Evolutionary conservation across 2,888 invertebrate genomes (phyloP), one percentile per base, ranked within the genome.

Genomic region (Nemurella pictetii): DNA sequence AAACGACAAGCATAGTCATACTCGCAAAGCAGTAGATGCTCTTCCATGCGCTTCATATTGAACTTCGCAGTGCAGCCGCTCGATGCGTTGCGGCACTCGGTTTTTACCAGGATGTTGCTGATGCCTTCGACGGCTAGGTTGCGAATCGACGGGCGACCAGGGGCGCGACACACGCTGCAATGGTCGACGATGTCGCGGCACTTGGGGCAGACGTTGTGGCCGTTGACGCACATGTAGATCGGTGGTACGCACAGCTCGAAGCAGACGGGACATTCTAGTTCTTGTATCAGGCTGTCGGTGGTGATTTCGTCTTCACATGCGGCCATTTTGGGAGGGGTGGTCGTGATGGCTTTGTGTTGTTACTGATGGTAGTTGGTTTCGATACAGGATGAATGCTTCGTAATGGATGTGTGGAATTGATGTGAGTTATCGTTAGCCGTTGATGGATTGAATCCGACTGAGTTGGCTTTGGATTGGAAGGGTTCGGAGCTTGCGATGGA

Each of bases 191-290:
- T 27, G 12, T 12, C 78, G 78, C 78, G 78, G 20, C 78, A 78
- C 78, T 1, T 3, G 12, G 78, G 29, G 78, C 78, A 78, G 29
- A 78, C 30, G 78, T 78, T 78, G 78, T 78, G 78, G 0, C 78
- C 78, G 78, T 78, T 78, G 27, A 27, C 20, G 78, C 78, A 78
- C 78, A 30, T 28, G 78, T 30, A 30, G 78, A 78, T 78, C 4
- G 78, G 78, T 1, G 78, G 30, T 12, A 28, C 30, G 78, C 78
- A 78, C 9, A 29, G 29, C 20, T 78, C 78, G 29, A 78, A 28
- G 30, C 78, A 78, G 28, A 78, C 27, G 12, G 78, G 78, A 78
- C 78, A 78, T n/a, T 78, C 78, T 3, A 78, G 78, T 29, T 29
- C 29, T 25, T 78, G 5, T 9, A 78, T 28, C 5, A 78, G 78